A percentile compares a stretch with the other conserved stretches of the same genome.
These are phyloP conservation scores for Melieria omissa DNA, from an alignment of 2,888 invertebrate genomes.

Conservation along the genomic window DNA sequence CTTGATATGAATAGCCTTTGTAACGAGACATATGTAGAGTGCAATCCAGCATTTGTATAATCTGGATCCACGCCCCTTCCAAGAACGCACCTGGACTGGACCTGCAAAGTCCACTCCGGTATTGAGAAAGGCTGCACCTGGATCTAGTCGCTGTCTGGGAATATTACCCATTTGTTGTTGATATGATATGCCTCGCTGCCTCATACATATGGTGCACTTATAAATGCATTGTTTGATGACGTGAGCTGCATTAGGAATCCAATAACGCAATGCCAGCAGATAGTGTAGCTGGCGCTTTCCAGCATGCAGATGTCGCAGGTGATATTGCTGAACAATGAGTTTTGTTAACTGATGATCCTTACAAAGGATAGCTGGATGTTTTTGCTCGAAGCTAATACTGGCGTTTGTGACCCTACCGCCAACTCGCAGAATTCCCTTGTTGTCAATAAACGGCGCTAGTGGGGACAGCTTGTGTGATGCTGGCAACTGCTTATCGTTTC, in stretches of 20 bases:
- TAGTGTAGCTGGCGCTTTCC: conserved; percentile 40
- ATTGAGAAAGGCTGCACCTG: conserved; percentile 45
- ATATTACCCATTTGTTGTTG: conserved; percentile 44
- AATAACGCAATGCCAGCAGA: conserved; percentile 34
- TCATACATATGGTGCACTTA: conserved; percentile 37
- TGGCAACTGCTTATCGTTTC: conserved; percentile 22
- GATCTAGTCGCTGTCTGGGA: conserved; percentile 39
- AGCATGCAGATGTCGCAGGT: conserved; percentile 37
- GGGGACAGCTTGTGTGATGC: conserved; percentile 24
- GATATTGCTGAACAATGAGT: conserved; percentile 38
- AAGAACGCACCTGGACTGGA: conserved; percentile 35
- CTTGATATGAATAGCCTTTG: conserved; percentile 32
- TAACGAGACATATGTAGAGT: conserved; percentile 32
- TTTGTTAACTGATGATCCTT: conserved; percentile 37
- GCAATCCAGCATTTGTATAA: conserved; percentile 32
- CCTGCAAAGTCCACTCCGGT: conserved; percentile 21
- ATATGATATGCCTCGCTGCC: conserved; percentile 29
- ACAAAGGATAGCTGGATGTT: conserved; percentile 41
- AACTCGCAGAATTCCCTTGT: conserved; percentile 37
- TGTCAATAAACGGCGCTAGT: conserved; percentile 42
- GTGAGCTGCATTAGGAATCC: conserved; percentile 30
- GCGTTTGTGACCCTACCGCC: conserved; percentile 42
- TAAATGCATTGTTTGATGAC: conserved; percentile 38
- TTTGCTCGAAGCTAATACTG: conserved; percentile 35
- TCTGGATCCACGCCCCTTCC: conserved; percentile 44